phyloP scores from a whole-genome alignment of 2,888 invertebrate genomes.

The Lissocephala sabroskyi region DNA sequence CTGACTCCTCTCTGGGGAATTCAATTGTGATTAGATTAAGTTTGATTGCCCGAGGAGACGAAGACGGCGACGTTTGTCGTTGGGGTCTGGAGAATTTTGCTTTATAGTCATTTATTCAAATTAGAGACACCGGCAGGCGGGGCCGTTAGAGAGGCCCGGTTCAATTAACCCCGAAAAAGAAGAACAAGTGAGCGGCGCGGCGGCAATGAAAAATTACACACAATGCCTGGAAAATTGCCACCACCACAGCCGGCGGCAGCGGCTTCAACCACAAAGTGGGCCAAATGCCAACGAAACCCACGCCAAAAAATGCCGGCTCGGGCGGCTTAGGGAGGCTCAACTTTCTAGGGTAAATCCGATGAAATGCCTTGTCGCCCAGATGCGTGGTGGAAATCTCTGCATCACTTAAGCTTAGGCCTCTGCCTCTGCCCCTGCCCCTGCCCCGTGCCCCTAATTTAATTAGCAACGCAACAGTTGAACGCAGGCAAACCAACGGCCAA shows the following conservation, averaged over 20 bases:
- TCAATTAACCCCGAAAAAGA: constrained; percentile 58
- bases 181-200: constrained; percentile 40
- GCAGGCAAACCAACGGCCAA: constrained; percentile 6
- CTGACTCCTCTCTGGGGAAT: not conserved
- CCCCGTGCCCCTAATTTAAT: constrained; percentile 54
- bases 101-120: constrained; percentile 49
- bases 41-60: constrained; percentile 4
- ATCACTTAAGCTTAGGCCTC: constrained; percentile 1
- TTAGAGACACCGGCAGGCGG: constrained; percentile 24
- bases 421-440: constrained; percentile 10
- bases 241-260: constrained; percentile 3
- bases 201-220: constrained; percentile 41
- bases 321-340: constrained; percentile 11
- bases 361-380: not conserved
- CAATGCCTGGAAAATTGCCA: constrained; percentile 3
- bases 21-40: constrained; percentile 48
- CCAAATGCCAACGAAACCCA: constrained; percentile 34
- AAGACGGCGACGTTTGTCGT: not conserved
- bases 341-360: constrained; percentile 37
- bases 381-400: constrained; percentile 18
- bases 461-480: constrained; percentile 43
- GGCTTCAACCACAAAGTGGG: no score
- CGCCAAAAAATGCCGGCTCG: constrained; percentile 24
- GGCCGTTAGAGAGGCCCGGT: constrained; percentile 26
- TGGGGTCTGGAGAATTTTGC: constrained; percentile 4